Base-by-base conservation (phyloP, 2,888 invertebrate species). In the Hypomecis punctinalis region DNA sequence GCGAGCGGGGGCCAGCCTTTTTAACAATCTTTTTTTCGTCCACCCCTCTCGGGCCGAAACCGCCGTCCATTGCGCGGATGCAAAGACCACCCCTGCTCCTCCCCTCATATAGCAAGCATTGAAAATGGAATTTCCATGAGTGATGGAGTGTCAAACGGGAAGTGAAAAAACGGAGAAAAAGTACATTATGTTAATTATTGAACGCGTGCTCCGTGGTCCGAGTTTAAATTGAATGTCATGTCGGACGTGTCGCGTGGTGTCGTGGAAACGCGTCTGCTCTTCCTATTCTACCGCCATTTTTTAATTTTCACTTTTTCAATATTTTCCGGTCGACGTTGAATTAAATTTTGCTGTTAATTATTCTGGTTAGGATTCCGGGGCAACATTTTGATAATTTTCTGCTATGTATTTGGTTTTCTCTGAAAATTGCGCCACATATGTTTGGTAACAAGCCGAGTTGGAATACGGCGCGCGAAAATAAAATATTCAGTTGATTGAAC, bases 81-180 rank as follows among this genome's bases (percentile, higher is more conserved):
- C 91, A 91, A 92, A 92, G 91, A 89, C 91, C 92, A 86, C 90
- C 91, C 89, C 83, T 78, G 67, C 83, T 84, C 86, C 88, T 77
- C 85, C 88, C 85, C 88, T 86, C 88, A 84, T 86, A 88, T 85
- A 88, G 84, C 90, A 89, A 73, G 89, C 91, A 91, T 91, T 91
- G 91, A 92, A 92, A 93, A 92, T 92, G 93, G 93, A 92, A 92
- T 93, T 93, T 93, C 92, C 93, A 90, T 93, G 93, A 93, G 91
- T 93, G 93, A 93, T 93, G 93, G 92, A 93, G 92, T 93, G 93
- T 92, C 93, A 93, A 92, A 92, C 91, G 91, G 86, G 87, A 91
- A 89, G 88, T 88, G 89, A 84, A 90, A 92, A 92, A 92, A 91
- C 77, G 88, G 89, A 92, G 91, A 89, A 92, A 93, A 92, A 90